Evolutionary conservation across 2,797 vertebrate genomes (phyloP).

Genomic region (Kryptopterus vitreolus): DNA sequence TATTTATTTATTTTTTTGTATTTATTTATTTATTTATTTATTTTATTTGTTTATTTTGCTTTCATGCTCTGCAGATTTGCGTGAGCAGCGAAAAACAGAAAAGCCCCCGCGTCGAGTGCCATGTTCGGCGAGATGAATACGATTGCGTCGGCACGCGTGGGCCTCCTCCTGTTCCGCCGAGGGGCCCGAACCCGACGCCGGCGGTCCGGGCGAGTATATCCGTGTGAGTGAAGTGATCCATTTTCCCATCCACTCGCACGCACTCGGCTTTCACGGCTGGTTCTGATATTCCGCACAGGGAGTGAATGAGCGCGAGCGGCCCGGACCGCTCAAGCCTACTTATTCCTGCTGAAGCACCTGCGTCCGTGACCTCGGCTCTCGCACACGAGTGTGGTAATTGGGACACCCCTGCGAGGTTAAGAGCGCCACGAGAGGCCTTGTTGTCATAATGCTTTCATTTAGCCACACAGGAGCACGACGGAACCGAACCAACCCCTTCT

Average conservation of each 20-base stretch:
- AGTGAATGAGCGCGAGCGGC: constrained; percentile 38
- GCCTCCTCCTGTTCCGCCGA: neutral
- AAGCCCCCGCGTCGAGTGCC: neutral
- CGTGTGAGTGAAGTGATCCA: constrained; percentile 1
- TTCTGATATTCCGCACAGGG: constrained; percentile 21
- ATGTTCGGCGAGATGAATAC: neutral
- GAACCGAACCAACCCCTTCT: neutral
- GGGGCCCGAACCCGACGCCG: neutral
- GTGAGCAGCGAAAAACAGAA: neutral
- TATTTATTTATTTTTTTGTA: constrained; percentile 47
- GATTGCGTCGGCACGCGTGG: neutral
- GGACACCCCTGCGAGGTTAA: constrained; percentile 45
- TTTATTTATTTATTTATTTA: too few species aligned
- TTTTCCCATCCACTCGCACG: constrained; percentile 15
- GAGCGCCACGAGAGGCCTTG: constrained; percentile 37
- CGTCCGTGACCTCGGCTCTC: constrained; percentile 34
- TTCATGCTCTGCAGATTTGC: constrained; percentile 47
- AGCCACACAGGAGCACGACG: constrained; percentile 12
- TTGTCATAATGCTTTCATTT: constrained; percentile 41
- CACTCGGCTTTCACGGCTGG: neutral
- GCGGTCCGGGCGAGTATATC: neutral
- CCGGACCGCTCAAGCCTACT: constrained; percentile 41
- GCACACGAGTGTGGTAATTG: constrained; percentile 35
- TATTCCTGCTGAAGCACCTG: constrained; percentile 40
- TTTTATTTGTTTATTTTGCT: constrained; percentile 42